A percentile compares a stretch with the other conserved stretches of the same genome.
These are phyloP conservation scores for Sitophilus oryzae DNA, from an alignment of 1,140 invertebrate species.

Conservation along the genomic window DNA sequence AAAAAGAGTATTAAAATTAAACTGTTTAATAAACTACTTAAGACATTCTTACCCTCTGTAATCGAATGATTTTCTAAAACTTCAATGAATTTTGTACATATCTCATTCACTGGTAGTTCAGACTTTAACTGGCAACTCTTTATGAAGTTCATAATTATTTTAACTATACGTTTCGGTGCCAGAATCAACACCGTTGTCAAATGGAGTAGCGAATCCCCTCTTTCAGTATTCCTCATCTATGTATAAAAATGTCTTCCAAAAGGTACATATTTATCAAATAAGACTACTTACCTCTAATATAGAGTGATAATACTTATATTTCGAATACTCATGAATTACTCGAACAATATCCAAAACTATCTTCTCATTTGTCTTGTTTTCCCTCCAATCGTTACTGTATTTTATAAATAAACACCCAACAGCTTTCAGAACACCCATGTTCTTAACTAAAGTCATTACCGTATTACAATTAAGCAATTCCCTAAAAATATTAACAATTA, in stretches of 20 bases:
- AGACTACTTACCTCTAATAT: conserved; percentile 23
- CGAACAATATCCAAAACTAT: conserved; percentile 33
- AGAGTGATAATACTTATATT: conserved; percentile 30
- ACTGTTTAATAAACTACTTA: not conserved
- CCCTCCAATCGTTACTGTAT: conserved; percentile 28
- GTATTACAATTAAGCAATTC: conserved; percentile 30
- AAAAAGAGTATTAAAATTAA: not conserved
- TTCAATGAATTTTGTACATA: conserved; percentile 32
- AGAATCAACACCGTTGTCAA: conserved; percentile 31
- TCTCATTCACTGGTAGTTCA: conserved; percentile 36
- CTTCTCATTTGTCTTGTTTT: conserved; percentile 30
- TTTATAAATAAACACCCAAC: conserved; percentile 37
- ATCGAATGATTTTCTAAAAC: conserved; percentile 25
- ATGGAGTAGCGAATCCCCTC: conserved; percentile 33
- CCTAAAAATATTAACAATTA: conserved; percentile 16
- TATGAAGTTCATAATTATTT: conserved; percentile 40
- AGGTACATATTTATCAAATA: conserved; percentile 3
- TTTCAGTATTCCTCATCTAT: conserved; percentile 32
- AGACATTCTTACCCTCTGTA: conserved; percentile 21
- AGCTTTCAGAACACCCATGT: conserved; percentile 32
- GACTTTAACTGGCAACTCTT: conserved; percentile 29
- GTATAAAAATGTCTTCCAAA: conserved; percentile 5
- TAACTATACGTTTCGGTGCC: conserved; percentile 32
- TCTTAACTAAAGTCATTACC: conserved; percentile 26
- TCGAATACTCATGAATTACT: conserved; percentile 34